These are phyloP conservation scores for Struthio camelus DNA, from an alignment of 2,113 vertebrate genomes.

Conservation along the genomic window DNA sequence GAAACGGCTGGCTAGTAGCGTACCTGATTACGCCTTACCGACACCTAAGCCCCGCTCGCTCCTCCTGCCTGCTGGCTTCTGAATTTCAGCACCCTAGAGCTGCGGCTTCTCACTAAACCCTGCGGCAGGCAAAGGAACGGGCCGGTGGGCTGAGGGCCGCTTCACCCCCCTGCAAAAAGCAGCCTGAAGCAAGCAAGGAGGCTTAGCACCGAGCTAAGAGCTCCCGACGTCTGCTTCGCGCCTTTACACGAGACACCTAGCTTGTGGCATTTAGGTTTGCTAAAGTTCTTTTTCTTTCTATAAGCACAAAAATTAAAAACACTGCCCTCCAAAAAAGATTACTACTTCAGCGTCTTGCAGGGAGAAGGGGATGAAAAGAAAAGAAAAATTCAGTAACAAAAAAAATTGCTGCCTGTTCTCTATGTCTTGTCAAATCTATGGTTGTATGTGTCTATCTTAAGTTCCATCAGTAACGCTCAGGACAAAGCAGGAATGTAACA, in stretches of 20 bases:
- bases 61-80: not conserved
- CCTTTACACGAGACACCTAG: not conserved
- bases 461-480: constrained; percentile 78
- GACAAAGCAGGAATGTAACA: constrained; percentile 79
- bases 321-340: not conserved
- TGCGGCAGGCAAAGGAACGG: not conserved
- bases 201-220: not conserved
- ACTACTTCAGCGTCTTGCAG: not conserved
- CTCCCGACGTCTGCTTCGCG: accelerated
- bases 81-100: not conserved
- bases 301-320: not conserved
- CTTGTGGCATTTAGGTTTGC: not conserved
- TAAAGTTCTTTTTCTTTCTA: not conserved
- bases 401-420: constrained; percentile 38
- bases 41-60: not conserved
- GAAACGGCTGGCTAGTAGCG: not conserved
- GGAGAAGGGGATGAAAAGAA: constrained; percentile 25
- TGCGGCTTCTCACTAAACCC: not conserved
- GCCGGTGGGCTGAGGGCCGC: not conserved
- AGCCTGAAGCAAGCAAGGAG: not conserved
- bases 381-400: not conserved
- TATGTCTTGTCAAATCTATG: constrained; percentile 2
- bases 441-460: constrained; percentile 62
- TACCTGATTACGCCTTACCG: not conserved
- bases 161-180: not conserved